phyloP scores from a whole-genome alignment of 35 echinoderm and acorn worm species.

The Eucidaris tribuloides region DNA sequence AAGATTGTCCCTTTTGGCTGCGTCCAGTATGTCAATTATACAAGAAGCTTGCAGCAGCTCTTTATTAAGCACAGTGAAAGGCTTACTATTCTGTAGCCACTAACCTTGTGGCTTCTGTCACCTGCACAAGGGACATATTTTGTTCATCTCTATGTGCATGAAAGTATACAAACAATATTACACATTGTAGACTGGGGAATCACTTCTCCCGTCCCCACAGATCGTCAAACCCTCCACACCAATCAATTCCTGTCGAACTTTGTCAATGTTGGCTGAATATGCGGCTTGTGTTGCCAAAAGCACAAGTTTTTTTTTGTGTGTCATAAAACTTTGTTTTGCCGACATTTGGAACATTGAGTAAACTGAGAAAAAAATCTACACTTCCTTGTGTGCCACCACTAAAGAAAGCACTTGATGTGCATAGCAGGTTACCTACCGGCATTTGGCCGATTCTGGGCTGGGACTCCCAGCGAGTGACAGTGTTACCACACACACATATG shows the following conservation, averaged over 20 bases:
- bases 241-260: not conserved
- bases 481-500: not conserved
- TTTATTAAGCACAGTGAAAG: constrained; percentile 14
- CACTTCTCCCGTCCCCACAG: constrained; percentile 51
- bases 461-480: not conserved
- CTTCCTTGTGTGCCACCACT: not conserved
- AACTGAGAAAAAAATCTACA: not conserved
- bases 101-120: constrained; percentile 52
- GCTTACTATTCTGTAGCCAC: constrained; percentile 52
- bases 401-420: not conserved
- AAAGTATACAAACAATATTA: constrained; percentile 49
- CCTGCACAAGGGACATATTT: constrained; percentile 42
- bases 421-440: not conserved
- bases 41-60: not conserved
- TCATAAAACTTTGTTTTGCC: not conserved
- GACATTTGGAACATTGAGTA: not conserved
- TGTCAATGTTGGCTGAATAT: not conserved
- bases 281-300: not conserved
- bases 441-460: not conserved
- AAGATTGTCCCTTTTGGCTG: no score
- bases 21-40: not conserved
- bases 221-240: not conserved
- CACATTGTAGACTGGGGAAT: constrained; percentile 65
- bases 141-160: constrained; percentile 30
- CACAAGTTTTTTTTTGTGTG: not conserved